Evolutionary conservation across 2,113 vertebrate species (phyloP).

Genomic region (Austrofundulus limnaeus): DNA sequence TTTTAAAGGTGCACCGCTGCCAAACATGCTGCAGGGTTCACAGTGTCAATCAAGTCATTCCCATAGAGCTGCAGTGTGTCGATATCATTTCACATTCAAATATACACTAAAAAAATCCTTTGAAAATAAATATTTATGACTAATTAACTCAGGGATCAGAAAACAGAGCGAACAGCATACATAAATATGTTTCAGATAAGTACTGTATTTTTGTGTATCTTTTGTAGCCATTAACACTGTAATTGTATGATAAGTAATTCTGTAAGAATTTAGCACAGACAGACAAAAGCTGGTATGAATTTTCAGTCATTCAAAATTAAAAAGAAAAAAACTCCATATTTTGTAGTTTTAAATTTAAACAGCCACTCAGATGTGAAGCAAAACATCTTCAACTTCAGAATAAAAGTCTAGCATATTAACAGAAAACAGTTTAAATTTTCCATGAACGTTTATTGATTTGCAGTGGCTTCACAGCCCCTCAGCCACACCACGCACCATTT

Average conservation of each 20-base stretch:
- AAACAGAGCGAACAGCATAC: not conserved
- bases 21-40: conserved; percentile 7
- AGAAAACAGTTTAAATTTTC: too few relatives aligned
- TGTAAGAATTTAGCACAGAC: conserved; percentile 69
- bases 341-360: conserved; percentile 36
- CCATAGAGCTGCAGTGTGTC: conserved; percentile 17
- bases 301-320: conserved; percentile 75
- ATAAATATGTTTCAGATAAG: too few relatives aligned
- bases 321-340: too few relatives aligned
- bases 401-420: too few relatives aligned
- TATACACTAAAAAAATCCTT: not conserved
- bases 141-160: not conserved
- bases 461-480: not conserved
- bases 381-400: too few relatives aligned
- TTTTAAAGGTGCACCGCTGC: conserved; percentile 6
- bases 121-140: not conserved
- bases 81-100: conserved; percentile 11
- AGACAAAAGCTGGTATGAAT: conserved; percentile 71
- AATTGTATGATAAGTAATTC: conserved; percentile 59
- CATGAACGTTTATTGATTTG: too few relatives aligned
- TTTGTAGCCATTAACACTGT: not conserved
- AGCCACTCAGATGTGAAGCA: too few relatives aligned
- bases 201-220: not conserved
- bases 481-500: conserved; percentile 57
- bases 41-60: too few relatives aligned